These are phyloP conservation scores for Helicorthomorpha holstii DNA, from an alignment of 1,140 invertebrate species.

Conservation along the genomic window DNA sequence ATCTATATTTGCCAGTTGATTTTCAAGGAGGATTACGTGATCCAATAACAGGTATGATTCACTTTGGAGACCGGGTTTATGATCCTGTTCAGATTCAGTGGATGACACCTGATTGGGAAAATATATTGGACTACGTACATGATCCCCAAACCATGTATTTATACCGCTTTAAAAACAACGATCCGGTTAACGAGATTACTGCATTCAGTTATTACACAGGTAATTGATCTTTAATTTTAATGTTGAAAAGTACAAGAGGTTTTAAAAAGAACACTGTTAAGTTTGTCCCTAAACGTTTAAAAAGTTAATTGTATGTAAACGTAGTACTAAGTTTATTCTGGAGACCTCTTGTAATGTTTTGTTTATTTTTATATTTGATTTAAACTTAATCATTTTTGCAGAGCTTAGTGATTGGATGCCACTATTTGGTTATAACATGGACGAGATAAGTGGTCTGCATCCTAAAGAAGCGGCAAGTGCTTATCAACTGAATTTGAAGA, in stretches of 20 bases:
- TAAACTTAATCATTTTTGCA: conserved; percentile 17
- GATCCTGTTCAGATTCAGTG: conserved; percentile 84
- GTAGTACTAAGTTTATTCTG: too few species aligned
- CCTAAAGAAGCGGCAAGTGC: neutral
- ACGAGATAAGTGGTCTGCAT: conserved; percentile 52
- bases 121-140: conserved; percentile 56
- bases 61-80: conserved; percentile 67
- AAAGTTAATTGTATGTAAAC: too few species aligned
- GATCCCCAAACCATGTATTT: conserved; percentile 76
- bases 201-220: too few species aligned
- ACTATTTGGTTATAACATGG: conserved; percentile 70
- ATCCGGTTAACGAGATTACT: conserved; percentile 59
- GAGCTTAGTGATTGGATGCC: conserved; percentile 67
- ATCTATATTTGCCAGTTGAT: conserved; percentile 76
- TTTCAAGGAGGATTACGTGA: conserved; percentile 73
- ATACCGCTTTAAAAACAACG: conserved; percentile 79
- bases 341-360: too few species aligned
- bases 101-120: conserved; percentile 83
- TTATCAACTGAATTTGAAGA: conserved; percentile 17
- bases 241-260: too few species aligned
- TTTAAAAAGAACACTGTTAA: too few species aligned
- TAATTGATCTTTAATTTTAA: too few species aligned
- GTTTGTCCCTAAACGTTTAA: conserved; percentile 9
- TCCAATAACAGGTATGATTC: conserved; percentile 68
- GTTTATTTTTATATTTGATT: too few species aligned